A percentile compares a stretch with the other conserved stretches of the same genome.
Conservation (phyloP, 2,113 vertebrate genomes). For the Neopipo cinnamomea region DNA sequence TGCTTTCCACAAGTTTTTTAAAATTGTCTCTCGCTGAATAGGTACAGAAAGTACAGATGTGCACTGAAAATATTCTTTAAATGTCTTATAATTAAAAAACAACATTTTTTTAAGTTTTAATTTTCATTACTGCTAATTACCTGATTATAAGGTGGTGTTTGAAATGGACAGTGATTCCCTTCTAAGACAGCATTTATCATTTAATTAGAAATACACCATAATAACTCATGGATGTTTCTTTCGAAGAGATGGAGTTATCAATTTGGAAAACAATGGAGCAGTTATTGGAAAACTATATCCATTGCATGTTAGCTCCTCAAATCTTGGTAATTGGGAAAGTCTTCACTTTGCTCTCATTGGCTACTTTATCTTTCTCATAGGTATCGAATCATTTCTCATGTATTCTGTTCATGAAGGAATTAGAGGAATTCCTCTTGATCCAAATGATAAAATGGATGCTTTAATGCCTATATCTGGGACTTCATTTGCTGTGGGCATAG, state of each 20-base stretch:
- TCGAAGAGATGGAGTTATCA: not conserved
- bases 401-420: slow-evolving; percentile 97
- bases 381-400: slow-evolving; percentile 95
- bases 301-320: not conserved
- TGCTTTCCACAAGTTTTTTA: not conserved
- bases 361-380: slow-evolving; percentile 65
- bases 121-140: not conserved
- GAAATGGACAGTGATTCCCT: not conserved
- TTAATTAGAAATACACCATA: not conserved
- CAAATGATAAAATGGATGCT: slow-evolving; percentile 90
- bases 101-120: fast-evolving
- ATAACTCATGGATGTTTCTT: not conserved
- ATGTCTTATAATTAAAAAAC: not conserved
- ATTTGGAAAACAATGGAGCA: not conserved
- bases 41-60: fast-evolving
- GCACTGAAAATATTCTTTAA: not conserved
- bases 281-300: not conserved
- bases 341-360: not conserved
- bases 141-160: not conserved
- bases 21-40: not conserved
- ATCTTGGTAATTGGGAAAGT: not conserved
- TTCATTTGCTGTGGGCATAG: slow-evolving; percentile 95
- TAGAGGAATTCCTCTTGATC: slow-evolving; percentile 91
- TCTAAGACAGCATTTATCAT: not conserved
- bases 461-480: slow-evolving; percentile 95